Conservation (phyloP, 2,888 invertebrate species). For the Spicauda simplicius region DNA sequence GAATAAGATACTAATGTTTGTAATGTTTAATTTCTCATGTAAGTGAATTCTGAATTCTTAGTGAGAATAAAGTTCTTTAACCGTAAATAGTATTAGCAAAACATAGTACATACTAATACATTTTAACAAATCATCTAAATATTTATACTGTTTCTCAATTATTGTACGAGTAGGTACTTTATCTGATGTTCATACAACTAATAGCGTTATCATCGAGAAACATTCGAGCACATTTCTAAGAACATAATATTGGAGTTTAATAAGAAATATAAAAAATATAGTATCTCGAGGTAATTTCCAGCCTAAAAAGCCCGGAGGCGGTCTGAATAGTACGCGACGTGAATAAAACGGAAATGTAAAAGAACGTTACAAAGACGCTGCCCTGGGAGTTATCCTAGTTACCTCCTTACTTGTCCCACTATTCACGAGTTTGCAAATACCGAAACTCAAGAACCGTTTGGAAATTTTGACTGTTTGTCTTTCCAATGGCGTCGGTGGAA, state of each 20-base stretch:
- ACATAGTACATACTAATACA: too few species aligned
- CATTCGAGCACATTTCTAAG: not conserved
- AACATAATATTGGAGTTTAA: conserved; percentile 5
- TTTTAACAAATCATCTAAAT: too few species aligned
- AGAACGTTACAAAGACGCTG: conserved; percentile 38
- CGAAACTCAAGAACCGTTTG: not conserved
- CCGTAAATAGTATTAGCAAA: too few species aligned
- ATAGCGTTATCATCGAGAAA: not conserved
- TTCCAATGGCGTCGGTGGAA: too few species aligned
- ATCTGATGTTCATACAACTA: not conserved
- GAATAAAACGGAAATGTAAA: conserved; percentile 39
- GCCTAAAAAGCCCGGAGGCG: conserved; percentile 33
- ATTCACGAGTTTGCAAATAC: not conserved
- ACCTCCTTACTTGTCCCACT: conserved; percentile 30
- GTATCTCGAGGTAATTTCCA: conserved; percentile 28
- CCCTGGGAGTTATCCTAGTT: conserved; percentile 42
- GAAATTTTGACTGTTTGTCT: too few species aligned
- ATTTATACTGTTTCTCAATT: too few species aligned
- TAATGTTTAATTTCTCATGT: too few species aligned
- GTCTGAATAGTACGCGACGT: conserved; percentile 38
- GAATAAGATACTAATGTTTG: too few species aligned
- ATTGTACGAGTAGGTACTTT: too few species aligned
- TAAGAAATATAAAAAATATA: conserved; percentile 19
- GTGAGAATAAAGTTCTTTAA: too few species aligned
- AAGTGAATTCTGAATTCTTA: too few species aligned